Percentiles rank a stretch among this genome's conserved stretches.
These are phyloP conservation scores for Nannoperca australis DNA, from an alignment of 2,797 vertebrate genomes.

Conservation along the genomic window DNA sequence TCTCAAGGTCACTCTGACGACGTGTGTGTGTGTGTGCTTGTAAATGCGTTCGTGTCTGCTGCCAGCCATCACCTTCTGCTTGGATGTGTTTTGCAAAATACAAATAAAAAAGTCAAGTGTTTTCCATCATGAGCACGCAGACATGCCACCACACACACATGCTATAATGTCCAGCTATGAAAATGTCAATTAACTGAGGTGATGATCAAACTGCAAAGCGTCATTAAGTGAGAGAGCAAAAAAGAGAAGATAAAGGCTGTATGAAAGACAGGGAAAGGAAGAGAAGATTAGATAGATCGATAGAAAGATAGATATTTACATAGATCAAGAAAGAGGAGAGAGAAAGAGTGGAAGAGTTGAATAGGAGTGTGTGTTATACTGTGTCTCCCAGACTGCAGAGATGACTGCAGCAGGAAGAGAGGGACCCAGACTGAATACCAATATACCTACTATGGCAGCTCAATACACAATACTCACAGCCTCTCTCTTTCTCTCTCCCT, in stretches of 20 bases:
- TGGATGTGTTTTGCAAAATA: conserved; percentile 1
- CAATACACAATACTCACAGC: conserved; percentile 59
- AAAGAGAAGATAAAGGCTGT: neutral
- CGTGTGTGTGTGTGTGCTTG: neutral
- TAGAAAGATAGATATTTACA: neutral
- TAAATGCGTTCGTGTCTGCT: conserved; percentile 29
- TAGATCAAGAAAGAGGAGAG: conserved; percentile 11
- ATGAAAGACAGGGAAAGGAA: neutral
- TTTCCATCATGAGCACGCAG: neutral
- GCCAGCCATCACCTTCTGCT: conserved; percentile 42
- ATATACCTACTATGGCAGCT: conserved; percentile 74
- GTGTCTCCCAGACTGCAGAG: conserved; percentile 81
- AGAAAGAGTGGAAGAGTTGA: conserved; percentile 46
- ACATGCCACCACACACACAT: neutral
- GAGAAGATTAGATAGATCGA: conserved; percentile 4
- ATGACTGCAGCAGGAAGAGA: conserved; percentile 82
- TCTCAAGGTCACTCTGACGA: conserved; percentile 72
- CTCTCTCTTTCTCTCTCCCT: conserved; percentile 17
- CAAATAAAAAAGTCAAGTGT: neutral
- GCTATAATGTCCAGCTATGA: neutral
- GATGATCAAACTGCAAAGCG: conserved; percentile 14
- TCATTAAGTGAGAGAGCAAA: neutral
- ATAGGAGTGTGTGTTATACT: conserved; percentile 63
- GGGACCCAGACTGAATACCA: conserved; percentile 80
- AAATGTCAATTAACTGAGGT: conserved; percentile 23